phyloP scores from a whole-genome alignment of 1,140 invertebrate genomes.

The Neoseiulus cucumeris region DNA sequence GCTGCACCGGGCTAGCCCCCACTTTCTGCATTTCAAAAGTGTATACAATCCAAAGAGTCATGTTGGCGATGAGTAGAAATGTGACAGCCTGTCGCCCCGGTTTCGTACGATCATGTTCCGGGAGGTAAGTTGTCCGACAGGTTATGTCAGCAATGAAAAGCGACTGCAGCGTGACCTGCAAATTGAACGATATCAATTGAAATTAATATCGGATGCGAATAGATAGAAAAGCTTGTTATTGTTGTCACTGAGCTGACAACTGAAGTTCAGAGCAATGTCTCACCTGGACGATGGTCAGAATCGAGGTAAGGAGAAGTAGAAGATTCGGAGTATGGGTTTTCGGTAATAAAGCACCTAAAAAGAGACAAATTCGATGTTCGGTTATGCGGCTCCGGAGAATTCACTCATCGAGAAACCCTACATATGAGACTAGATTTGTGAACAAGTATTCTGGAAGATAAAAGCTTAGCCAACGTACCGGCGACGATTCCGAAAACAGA shows the following conservation, averaged over 20 bases:
- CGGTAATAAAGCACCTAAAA: neutral
- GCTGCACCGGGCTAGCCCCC: slow-evolving; percentile 65
- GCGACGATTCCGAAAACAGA: slow-evolving; percentile 80
- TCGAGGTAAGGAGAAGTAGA: slow-evolving; percentile 66
- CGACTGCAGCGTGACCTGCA: slow-evolving; percentile 67
- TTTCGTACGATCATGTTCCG: slow-evolving; percentile 74
- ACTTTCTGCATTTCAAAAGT: slow-evolving; percentile 90
- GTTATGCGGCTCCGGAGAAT: no score
- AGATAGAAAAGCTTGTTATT: neutral
- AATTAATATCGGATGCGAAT: neutral
- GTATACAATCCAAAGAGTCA: slow-evolving; percentile 84
- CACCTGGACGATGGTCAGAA: slow-evolving; percentile 61
- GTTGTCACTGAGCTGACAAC: neutral
- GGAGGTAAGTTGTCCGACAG: slow-evolving; percentile 62
- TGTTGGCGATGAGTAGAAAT: slow-evolving; percentile 79
- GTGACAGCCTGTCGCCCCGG: slow-evolving; percentile 85
- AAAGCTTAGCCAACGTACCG: slow-evolving; percentile 41
- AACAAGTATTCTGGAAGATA: no score
- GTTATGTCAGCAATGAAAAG: slow-evolving; percentile 86
- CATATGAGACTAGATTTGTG: no score
- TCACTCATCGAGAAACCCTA: no score
- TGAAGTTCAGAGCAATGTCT: slow-evolving; percentile 19
- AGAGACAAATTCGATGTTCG: no score
- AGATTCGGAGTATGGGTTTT: slow-evolving; percentile 50
- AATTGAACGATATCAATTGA: slow-evolving; percentile 13